Evolutionary conservation across 23 tunicate genomes (phyloP), one percentile per base, ranked within the genome.

Genomic region (Styela clava): DNA sequence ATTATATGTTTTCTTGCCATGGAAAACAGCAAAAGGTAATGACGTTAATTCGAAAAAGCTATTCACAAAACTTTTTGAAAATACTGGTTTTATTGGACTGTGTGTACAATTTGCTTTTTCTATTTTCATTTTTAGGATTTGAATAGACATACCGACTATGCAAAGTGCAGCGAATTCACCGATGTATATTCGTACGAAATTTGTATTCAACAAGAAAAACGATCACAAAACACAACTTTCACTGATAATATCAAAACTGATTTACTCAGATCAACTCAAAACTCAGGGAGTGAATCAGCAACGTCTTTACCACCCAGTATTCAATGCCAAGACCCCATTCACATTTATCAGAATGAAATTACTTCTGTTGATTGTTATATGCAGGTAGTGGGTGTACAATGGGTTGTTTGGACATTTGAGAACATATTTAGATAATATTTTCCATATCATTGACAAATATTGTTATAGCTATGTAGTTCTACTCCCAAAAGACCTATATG

Each of bases 81-180:
- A n/a, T n/a, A n/a, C n/a, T n/a, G n/a, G n/a, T n/a, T n/a, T n/a
- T n/a, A n/a, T n/a, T n/a, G n/a, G n/a, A n/a, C n/a, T n/a, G n/a
- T n/a, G n/a, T n/a, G n/a, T n/a, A n/a, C n/a, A n/a, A n/a, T n/a
- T n/a, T n/a, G n/a, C n/a, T n/a, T n/a, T n/a, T n/a, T n/a, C n/a
- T n/a, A n/a, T n/a, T n/a, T n/a, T n/a, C n/a, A n/a, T n/a, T n/a
- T n/a, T n/a, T n/a, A n/a, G n/a, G n/a, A n/a, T n/a, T n/a, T n/a
- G n/a, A n/a, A n/a, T n/a, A n/a, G n/a, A n/a, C n/a, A n/a, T n/a
- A n/a, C n/a, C n/a, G n/a, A n/a, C n/a, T n/a, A n/a, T n/a, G n/a
- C n/a, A n/a, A n/a, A n/a, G n/a, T 71, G 81, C 26, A 44, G 44
- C 23, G 81, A 44, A 22, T 76, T 76, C 24, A 24, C 81, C 67